Evolutionary conservation across 1,140 invertebrate genomes (phyloP).

Genomic region (Drosophila novamexicana): DNA sequence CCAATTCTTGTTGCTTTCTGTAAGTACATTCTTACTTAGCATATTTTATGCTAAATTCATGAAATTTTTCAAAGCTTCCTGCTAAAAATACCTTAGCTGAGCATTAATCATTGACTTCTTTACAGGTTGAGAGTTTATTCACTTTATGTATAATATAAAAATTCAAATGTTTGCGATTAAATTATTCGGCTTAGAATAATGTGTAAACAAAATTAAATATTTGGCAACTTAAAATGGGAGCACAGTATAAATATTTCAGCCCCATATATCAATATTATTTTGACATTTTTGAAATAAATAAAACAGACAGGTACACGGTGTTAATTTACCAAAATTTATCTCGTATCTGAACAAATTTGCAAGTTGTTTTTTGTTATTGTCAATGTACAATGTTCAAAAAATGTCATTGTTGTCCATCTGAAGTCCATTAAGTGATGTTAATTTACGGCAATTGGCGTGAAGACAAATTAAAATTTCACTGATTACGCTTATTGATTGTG

Average conservation of each 20-base stretch:
- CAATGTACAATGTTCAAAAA: slow-evolving; percentile 1
- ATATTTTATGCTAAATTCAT: background rate
- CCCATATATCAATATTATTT: slow-evolving; percentile 26
- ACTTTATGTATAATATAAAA: slow-evolving; percentile 15
- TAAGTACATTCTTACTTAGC: no score
- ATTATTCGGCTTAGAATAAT: slow-evolving; percentile 22
- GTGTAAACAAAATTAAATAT: slow-evolving; percentile 5
- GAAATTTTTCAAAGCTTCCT: background rate
- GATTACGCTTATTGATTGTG: slow-evolving; percentile 23
- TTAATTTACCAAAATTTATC: slow-evolving; percentile 12
- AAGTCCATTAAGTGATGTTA: slow-evolving; percentile 31
- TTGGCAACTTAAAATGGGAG: slow-evolving; percentile 23
- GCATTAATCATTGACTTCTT: background rate
- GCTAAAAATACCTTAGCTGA: slow-evolving; percentile 11
- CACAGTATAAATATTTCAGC: background rate
- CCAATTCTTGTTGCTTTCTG: background rate
- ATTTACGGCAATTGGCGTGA: slow-evolving; percentile 5
- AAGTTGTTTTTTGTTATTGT: background rate
- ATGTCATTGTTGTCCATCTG: slow-evolving; percentile 4
- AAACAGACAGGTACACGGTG: background rate
- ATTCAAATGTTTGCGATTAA: slow-evolving; percentile 25
- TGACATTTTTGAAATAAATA: background rate
- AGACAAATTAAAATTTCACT: slow-evolving; percentile 34
- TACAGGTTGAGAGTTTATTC: slow-evolving; percentile 29
- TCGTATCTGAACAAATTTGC: slow-evolving; percentile 1